Percentiles rank a stretch among this genome's conserved stretches.
Conservation (phyloP, 2,888 invertebrate genomes). For the Nasonia oneida region DNA sequence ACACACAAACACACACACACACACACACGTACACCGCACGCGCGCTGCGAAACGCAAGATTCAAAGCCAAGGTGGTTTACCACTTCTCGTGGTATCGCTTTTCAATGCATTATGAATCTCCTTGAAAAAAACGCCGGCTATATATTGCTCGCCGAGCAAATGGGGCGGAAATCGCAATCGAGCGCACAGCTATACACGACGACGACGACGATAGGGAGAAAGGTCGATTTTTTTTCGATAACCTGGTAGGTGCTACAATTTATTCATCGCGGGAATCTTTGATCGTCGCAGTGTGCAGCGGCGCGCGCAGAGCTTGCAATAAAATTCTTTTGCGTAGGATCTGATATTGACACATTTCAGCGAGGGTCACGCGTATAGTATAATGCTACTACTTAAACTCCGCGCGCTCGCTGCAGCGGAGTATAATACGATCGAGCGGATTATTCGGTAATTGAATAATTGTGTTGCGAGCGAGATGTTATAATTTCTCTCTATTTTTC, state of each 20-base stretch:
- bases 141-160: neutral
- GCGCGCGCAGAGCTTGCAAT: neutral
- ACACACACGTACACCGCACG: neutral
- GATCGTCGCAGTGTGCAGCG: neutral
- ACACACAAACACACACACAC: neutral
- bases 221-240: neutral
- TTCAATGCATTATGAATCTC: neutral
- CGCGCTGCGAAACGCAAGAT: constrained; percentile 15
- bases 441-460: constrained; percentile 9
- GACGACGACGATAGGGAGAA: neutral
- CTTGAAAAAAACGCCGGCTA: neutral
- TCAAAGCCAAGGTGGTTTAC: constrained; percentile 45
- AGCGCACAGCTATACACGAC: neutral
- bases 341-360: constrained; percentile 13
- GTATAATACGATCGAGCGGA: constrained; percentile 1
- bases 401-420: neutral
- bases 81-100: neutral
- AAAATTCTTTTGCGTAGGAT: constrained; percentile 13
- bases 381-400: constrained; percentile 4
- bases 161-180: constrained; percentile 36
- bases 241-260: too few species aligned
- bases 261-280: neutral
- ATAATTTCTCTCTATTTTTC: neutral
- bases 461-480: neutral
- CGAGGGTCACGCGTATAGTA: constrained; percentile 8